phyloP scores from a whole-genome alignment of 2,113 vertebrate genomes.

The Archocentrus centrarchus region DNA sequence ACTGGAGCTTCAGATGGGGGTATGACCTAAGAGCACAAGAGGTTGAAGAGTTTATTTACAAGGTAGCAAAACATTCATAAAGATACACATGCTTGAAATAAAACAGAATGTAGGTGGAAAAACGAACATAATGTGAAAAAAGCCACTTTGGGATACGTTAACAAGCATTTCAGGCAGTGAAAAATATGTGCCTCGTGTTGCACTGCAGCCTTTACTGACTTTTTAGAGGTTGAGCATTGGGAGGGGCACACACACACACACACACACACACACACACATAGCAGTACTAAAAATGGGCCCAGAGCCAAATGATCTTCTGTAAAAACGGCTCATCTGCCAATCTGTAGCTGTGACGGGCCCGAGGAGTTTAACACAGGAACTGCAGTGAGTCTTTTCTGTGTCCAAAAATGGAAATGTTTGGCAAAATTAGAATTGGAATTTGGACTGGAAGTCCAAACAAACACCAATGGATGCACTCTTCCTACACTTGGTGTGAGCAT shows the following conservation, averaged over 20 bases:
- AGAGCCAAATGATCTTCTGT: slow-evolving; percentile 15
- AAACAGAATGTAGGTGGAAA: neutral
- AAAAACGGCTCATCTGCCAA: neutral
- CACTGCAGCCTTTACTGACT: neutral
- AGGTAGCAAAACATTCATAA: neutral
- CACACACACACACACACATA: neutral
- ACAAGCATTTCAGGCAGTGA: neutral
- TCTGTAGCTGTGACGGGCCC: neutral
- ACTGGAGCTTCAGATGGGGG: slow-evolving; percentile 31
- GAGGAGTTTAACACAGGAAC: neutral
- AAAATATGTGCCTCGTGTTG: neutral
- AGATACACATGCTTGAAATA: neutral
- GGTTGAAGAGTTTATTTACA: neutral
- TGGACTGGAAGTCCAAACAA: neutral
- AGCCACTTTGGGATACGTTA: neutral
- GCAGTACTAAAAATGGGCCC: slow-evolving; percentile 36
- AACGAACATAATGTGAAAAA: neutral
- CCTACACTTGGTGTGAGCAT: neutral
- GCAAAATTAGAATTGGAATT: slow-evolving; percentile 9
- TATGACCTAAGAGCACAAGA: slow-evolving; percentile 32
- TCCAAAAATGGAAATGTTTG: neutral
- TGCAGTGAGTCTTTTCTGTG: neutral
- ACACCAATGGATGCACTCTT: neutral
- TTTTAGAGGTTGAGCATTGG: slow-evolving; percentile 7
- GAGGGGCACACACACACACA: neutral